Base-by-base conservation (phyloP, 2,797 vertebrate genomes). In the Rhinogobio ventralis region DNA sequence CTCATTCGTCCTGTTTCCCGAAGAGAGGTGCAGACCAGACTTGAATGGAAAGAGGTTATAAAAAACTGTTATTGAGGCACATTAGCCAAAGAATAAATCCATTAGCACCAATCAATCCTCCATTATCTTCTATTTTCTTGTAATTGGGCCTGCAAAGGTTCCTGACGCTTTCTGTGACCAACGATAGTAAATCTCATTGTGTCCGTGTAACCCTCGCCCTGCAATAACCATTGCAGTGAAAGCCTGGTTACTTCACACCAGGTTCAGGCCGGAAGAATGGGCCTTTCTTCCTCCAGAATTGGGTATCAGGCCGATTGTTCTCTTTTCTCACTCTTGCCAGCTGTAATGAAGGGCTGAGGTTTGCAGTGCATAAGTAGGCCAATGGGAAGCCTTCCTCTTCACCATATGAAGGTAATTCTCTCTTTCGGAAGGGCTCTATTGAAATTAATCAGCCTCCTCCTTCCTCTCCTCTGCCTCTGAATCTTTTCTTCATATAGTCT, bases 61-160 rank as follows among this genome's bases (percentile, higher is more conserved):
- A 90, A 91, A 93, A 91, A 92, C 90, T 90, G 92, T 86, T 89
- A 89, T 93, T 91, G 89, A 92, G 93, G 91, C 89, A 92, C 66
- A 68, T 95, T 94, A 94, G 94, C 92, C 94, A 92, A 93, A 94
- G 94, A 96, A 95, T 94, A 93, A 94, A 93, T 94, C 94, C 93
- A 95, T 97, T 95, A 96, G 94, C 90, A 92, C 93, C 93, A 94
- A 96, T 97, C 95, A 95, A 95, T 95, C 94, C 94, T 93, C 93
- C 92, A 95, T 96, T 96, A 95, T 93, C 87, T 91, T 84, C 86
- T 93, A 93, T 93, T 86, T 90, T 74, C 89, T 92, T 89, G 71
- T 91, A 93, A 92, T 94, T 93, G 91, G 93, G 92, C 87, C 88
- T 82, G 92, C 86, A 71, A 90, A 90, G 90, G 91, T 69, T 89